phyloP scores from a whole-genome alignment of 2,888 invertebrate species.

The Tuberolachnus salignus region DNA sequence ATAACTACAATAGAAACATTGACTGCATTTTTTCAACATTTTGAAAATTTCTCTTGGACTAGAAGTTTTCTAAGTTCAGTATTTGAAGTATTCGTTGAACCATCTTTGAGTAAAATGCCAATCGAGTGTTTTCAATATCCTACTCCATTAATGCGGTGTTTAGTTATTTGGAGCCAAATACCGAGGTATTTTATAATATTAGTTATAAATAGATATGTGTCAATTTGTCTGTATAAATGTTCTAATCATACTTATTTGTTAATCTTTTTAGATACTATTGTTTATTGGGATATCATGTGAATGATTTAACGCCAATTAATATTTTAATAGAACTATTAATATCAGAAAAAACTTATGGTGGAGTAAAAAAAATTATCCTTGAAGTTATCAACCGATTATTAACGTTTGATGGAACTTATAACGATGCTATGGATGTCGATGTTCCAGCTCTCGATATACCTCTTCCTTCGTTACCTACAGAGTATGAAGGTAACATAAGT shows the following conservation, averaged over 20 bases:
- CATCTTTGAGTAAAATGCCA: constrained; percentile 75
- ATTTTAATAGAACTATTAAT: constrained; percentile 75
- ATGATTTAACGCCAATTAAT: constrained; percentile 65
- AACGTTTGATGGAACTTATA: constrained; percentile 70
- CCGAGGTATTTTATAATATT: constrained; percentile 66
- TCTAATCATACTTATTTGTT: constrained; percentile 11
- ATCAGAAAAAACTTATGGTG: constrained; percentile 71
- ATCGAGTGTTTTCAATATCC: constrained; percentile 85
- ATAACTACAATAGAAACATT: constrained; percentile 70
- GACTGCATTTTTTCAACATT: constrained; percentile 78
- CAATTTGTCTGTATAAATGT: background rate
- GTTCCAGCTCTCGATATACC: constrained; percentile 44
- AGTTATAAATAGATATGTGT: background rate
- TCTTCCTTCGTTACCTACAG: constrained; percentile 24
- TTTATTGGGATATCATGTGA: constrained; percentile 70
- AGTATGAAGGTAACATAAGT: constrained; percentile 38
- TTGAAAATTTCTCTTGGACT: constrained; percentile 77
- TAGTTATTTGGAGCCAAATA: constrained; percentile 80
- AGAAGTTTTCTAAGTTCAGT: constrained; percentile 74
- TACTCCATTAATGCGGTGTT: constrained; percentile 79
- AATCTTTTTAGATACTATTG: constrained; percentile 68
- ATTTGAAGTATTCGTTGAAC: constrained; percentile 82
- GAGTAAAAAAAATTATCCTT: constrained; percentile 73
- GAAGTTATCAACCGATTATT: constrained; percentile 78
- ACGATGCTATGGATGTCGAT: constrained; percentile 62